Evolutionary conservation across 2,888 invertebrate species (phyloP), one percentile per base, ranked within the genome.

Genomic region (Monoplex corrugatus): DNA sequence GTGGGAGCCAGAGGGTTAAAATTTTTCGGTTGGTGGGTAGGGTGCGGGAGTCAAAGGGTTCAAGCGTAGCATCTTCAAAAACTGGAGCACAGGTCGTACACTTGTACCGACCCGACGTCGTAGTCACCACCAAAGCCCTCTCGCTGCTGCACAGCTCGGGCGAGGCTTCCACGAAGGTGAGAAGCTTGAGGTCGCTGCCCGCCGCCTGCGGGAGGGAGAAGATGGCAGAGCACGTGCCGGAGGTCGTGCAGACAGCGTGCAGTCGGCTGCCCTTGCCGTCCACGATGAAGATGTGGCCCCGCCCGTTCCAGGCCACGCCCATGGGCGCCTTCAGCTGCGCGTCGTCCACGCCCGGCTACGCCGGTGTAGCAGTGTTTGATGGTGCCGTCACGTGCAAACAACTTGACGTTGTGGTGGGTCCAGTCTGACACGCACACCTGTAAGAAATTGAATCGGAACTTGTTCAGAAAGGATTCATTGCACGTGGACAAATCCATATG

Each of bases 341-440:
- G 72, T 83, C 88, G 44, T 83, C 19, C 16, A 40, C 57, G 8
- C 88, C 88, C 88, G 0, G 32, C 35, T 16, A 88, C 82, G 10
- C 88, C 88, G 16, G 83, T 68, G 88, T 88, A 88, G 43, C 35
- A 35, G 83, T 68, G 72, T 35, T 63, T 83, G 83, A 32, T 8
- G 13, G 57, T 13, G 8, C 40, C 63, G 2, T 82, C 82, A 10
- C 63, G 8, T 16, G 43, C 23, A 63, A 82, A 82, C 72, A 88
- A 83, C 68, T 88, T 88, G 43, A 88, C 68, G 88, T 88, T 68
- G 83, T 88, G 88, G 88, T 88, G 80, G 8, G 88, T 88, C 88
- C 88, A 88, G 88, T 88, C 88, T 0, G 88, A 88, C n/a, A 88
- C 83, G 68, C 63, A 63, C 23, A 88, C 40, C 88, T 88, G 83